Base-by-base conservation (phyloP, 2,888 invertebrate genomes). In the Metallyticus violacea region DNA sequence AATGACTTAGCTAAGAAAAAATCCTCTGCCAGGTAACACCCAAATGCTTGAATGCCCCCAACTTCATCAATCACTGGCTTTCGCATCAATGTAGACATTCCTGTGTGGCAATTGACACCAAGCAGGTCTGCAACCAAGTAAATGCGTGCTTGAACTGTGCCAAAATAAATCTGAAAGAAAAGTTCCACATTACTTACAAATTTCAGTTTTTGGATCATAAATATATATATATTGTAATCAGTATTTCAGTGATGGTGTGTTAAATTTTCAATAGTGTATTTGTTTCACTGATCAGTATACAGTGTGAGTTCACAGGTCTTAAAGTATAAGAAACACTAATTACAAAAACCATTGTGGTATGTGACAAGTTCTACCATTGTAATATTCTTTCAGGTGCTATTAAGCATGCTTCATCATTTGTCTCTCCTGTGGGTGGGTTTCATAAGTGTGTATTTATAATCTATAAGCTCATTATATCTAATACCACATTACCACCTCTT, bases 11-110 rank as follows among this genome's bases (percentile, higher is more conserved):
- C 98, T 91, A 99, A 96, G 91, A 99, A 99, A 93, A 97, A 99
- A 92, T 99, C 99, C 92, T 99, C 99, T 0, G 99, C 99, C 83
- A 99, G 93, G 92, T 98, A 99, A 89, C 97, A 96, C 4, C 97
- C 97, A 91, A 99, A 99, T 5, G 96, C 94, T 89, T 96, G 95
- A 87, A 99, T 93, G 0, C 99, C 99, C 3, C 99, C 99, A 85
- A 96, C 95, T 91, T 97, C 97, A 90, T 99, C 98, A 85, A 99
- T 93, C 22, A 98, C 96, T 27, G 95, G 94, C 90, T 98, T 97
- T 82, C 99, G 94, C 91, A 99, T 95, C 89, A 99, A 92, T 86
- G 98, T 97, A 1, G 99, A 99, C 99, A 99, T 99, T 84, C 99
- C 99, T 3, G 99, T 99, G 89, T 99, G 98, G 91, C 99, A 99